Evolutionary conservation across 2,888 invertebrate species (phyloP).

Genomic region (Homarus gammarus): DNA sequence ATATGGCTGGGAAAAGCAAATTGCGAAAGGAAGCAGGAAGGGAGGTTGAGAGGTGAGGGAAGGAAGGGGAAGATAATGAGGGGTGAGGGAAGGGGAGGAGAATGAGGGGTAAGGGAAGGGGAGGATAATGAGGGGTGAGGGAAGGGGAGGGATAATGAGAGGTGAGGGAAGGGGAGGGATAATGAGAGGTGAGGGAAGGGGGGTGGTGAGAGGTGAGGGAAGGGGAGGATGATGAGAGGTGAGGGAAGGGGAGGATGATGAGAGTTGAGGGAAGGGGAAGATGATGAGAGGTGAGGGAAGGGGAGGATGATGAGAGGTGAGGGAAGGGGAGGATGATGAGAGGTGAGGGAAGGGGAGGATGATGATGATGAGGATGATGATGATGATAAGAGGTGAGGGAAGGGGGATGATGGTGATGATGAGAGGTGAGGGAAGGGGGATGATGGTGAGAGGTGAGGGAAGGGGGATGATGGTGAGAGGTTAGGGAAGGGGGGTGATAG

Average conservation of each 20-base stretch:
- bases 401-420: too few relatives aligned
- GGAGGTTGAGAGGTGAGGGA: slow-evolving; percentile 6
- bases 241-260: background rate
- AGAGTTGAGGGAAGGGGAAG: background rate
- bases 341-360: background rate
- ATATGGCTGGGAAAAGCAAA: background rate
- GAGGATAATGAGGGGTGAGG: too few relatives aligned
- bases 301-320: background rate
- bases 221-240: background rate
- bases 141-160: too few relatives aligned
- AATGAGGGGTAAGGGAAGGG: background rate
- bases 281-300: background rate
- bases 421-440: background rate
- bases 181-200: too few relatives aligned
- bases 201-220: too few relatives aligned
- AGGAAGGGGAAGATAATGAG: slow-evolving; percentile 27
- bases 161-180: too few relatives aligned
- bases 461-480: slow-evolving; percentile 8
- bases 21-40: slow-evolving; percentile 27
- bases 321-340: background rate
- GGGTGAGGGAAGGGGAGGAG: background rate
- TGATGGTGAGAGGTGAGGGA: background rate
- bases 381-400: background rate
- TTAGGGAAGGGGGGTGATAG: slow-evolving; percentile 24
- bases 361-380: too few relatives aligned